phyloP scores from a whole-genome alignment of 2,888 invertebrate genomes.

The Amphipoea lucens region DNA sequence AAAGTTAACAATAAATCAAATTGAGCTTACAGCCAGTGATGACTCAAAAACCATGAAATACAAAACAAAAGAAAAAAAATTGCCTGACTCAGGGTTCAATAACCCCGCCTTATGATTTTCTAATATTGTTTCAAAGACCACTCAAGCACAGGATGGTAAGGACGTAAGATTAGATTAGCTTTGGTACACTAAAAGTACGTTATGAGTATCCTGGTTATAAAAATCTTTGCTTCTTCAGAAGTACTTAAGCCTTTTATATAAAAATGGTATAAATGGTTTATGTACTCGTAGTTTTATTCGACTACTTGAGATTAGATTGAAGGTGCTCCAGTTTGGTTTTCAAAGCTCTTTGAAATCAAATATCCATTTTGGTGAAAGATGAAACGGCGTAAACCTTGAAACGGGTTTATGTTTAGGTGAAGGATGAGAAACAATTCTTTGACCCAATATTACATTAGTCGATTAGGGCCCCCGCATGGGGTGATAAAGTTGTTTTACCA shows the following conservation, averaged over 20 bases:
- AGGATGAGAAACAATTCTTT: not conserved
- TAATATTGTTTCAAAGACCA: slow-evolving; percentile 53
- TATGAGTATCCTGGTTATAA: slow-evolving; percentile 17
- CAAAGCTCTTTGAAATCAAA: slow-evolving; percentile 5
- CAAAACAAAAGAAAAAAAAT: slow-evolving; percentile 16
- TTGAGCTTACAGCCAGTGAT: too few relatives aligned
- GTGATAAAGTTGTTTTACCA: slow-evolving; percentile 20
- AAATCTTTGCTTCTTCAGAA: slow-evolving; percentile 18
- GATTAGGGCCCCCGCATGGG: not conserved
- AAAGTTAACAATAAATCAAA: not conserved
- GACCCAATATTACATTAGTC: not conserved
- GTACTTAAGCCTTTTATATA: slow-evolving; percentile 7
- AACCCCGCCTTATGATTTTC: slow-evolving; percentile 50
- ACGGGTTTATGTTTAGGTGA: not conserved
- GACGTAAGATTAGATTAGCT: slow-evolving; percentile 41
- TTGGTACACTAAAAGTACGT: slow-evolving; percentile 17
- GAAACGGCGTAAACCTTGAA: not conserved
- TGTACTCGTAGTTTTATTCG: not conserved
- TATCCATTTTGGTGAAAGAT: not conserved
- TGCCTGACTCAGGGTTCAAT: slow-evolving; percentile 24
- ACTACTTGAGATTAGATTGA: slow-evolving; percentile 1
- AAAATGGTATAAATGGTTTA: slow-evolving; percentile 7
- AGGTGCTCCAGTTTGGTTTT: not conserved
- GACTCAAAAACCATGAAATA: slow-evolving; percentile 1
- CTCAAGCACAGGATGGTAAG: slow-evolving; percentile 53